These are phyloP conservation scores for Rhinolophus sinicus DNA, from an alignment of 2,113 vertebrate species.

Conservation along the genomic window DNA sequence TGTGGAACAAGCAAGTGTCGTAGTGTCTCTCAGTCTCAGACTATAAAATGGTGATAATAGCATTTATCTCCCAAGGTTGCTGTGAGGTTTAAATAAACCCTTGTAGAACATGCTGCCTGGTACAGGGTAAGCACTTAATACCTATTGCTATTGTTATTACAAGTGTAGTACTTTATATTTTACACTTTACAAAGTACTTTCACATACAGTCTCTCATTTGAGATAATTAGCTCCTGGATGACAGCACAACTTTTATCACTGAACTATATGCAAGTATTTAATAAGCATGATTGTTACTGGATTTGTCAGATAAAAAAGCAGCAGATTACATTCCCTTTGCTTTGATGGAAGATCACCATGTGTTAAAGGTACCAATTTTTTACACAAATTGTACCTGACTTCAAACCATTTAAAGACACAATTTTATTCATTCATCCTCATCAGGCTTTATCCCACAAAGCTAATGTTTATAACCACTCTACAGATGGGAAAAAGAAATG, in stretches of 20 bases:
- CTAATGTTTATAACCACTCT: constrained; percentile 28
- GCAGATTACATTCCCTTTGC: not conserved
- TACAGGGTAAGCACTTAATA: constrained; percentile 10
- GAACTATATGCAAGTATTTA: constrained; percentile 43
- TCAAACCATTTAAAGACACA: constrained; percentile 32
- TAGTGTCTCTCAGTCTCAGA: not conserved
- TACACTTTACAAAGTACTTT: constrained; percentile 17
- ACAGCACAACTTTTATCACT: constrained; percentile 21
- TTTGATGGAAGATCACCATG: constrained; percentile 26
- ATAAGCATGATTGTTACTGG: not conserved
- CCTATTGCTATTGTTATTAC: constrained; percentile 3
- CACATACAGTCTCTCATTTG: constrained; percentile 22
- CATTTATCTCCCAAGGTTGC: not conserved
- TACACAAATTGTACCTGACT: constrained; percentile 20
- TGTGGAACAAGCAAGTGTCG: not conserved
- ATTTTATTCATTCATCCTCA: constrained; percentile 35
- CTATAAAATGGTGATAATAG: not conserved
- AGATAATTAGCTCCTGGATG: constrained; percentile 20
- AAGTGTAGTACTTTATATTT: constrained; percentile 15
- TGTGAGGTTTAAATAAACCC: not conserved
- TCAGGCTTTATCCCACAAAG: constrained; percentile 1
- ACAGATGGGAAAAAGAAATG: constrained; percentile 26
- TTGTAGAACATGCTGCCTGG: not conserved
- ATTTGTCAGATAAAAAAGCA: constrained; percentile 9
- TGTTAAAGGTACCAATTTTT: not conserved